Evolutionary conservation across 92 coral and sea anemone species (phyloP).

Genomic region (Zoanthus sansibaricus): DNA sequence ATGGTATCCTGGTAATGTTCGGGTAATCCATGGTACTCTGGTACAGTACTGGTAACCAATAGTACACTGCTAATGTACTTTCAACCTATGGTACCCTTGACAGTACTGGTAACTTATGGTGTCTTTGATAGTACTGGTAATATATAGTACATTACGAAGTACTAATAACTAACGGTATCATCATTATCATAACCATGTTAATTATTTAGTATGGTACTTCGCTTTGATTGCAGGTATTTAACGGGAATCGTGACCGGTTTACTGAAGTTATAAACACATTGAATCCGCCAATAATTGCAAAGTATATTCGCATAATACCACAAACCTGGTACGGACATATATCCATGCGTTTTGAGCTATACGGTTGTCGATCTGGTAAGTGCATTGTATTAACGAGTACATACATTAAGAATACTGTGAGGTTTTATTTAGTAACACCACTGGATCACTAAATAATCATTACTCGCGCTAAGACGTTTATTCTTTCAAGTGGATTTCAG

Average conservation of each 20-base stretch:
- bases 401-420: no score
- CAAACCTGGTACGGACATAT: slow-evolving; percentile 19
- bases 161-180: neutral
- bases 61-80: no score
- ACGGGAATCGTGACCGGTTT: slow-evolving; percentile 32
- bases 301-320: slow-evolving; percentile 35
- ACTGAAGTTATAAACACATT: slow-evolving; percentile 32
- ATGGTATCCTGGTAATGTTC: neutral
- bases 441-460: no score
- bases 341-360: slow-evolving; percentile 35
- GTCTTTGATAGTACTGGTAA: neutral
- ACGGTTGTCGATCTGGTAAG: slow-evolving; percentile 43
- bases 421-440: no score
- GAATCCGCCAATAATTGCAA: slow-evolving; percentile 20
- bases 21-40: no score
- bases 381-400: neutral
- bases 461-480: no score
- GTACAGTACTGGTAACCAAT: neutral
- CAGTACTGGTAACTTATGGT: neutral
- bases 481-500: no score
- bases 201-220: no score
- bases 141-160: neutral
- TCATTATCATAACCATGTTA: neutral
- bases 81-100: neutral
- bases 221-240: slow-evolving; percentile 10